Conservation (phyloP, 2,797 vertebrate genomes). For the Falco rusticolus region DNA sequence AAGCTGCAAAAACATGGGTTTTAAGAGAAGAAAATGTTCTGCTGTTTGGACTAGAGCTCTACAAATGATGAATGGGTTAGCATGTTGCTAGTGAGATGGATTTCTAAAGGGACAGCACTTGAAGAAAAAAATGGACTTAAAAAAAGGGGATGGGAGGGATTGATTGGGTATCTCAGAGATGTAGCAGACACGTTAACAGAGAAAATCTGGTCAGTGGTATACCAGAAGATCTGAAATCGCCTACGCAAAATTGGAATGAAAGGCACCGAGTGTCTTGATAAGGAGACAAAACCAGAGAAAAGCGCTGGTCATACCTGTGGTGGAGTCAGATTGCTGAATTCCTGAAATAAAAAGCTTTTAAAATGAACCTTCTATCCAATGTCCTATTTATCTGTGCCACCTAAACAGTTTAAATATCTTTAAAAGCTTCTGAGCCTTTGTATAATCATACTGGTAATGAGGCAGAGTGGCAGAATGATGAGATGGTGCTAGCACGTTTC, state of each 20-base stretch:
- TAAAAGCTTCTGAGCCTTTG: background rate
- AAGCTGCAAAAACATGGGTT: background rate
- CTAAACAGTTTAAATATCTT: background rate
- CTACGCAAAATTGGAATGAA: background rate
- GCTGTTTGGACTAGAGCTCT: background rate
- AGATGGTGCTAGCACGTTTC: background rate
- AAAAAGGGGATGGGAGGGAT: accelerated
- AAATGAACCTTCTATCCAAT: background rate
- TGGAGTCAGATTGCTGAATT: background rate
- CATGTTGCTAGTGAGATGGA: accelerated
- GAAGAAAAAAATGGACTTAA: background rate
- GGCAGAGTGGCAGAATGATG: background rate
- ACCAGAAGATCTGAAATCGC: background rate
- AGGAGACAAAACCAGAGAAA: background rate
- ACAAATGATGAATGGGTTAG: background rate
- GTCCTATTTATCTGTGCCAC: background rate
- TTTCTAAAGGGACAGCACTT: background rate
- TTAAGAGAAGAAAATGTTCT: background rate
- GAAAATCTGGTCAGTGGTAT: background rate
- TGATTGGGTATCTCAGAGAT: background rate
- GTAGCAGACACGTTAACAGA: background rate
- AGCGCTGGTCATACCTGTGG: background rate
- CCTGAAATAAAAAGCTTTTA: background rate
- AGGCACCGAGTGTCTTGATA: background rate
- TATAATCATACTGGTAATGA: background rate